A percentile compares a stretch with the other conserved stretches of the same genome.
phyloP scores from a whole-genome alignment of 2,797 vertebrate species.

The Hybognathus amarus region DNA sequence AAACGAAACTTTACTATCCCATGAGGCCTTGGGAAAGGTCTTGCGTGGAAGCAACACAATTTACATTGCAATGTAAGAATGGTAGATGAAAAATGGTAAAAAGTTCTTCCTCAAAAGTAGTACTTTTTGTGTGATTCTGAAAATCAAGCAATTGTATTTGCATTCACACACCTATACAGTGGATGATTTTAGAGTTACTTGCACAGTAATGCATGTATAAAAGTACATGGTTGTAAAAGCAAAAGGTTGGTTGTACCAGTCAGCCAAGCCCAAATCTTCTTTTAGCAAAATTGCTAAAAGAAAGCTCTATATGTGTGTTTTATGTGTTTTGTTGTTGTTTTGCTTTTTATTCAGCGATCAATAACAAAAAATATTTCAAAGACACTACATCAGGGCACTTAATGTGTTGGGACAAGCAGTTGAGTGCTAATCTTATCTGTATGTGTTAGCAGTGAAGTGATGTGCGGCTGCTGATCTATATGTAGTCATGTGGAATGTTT shows the following conservation, averaged over 20 bases:
- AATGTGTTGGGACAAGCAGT: background rate
- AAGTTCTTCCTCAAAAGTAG: background rate
- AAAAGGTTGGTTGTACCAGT: no score
- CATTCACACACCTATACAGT: no score
- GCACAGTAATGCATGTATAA: no score
- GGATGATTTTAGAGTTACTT: no score
- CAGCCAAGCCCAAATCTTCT: no score
- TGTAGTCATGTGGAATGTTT: constrained; percentile 11
- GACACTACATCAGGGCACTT: background rate
- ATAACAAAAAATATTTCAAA: background rate
- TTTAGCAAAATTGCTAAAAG: no score
- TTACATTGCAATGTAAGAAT: background rate
- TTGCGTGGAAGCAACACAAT: background rate
- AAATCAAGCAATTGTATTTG: background rate
- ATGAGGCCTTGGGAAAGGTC: background rate
- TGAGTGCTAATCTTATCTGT: constrained; percentile 6
- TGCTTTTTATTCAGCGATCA: background rate
- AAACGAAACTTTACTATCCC: background rate
- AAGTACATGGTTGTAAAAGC: no score
- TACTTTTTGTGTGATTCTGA: background rate
- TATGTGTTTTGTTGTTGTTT: no score
- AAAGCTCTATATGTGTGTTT: background rate
- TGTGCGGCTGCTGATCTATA: background rate
- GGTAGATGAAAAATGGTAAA: no score
- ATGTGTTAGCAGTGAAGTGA: background rate